A percentile compares a stretch with the other conserved stretches of the same genome.
Conservation (phyloP, 2,888 invertebrate species). For the Metallyticus violacea region DNA sequence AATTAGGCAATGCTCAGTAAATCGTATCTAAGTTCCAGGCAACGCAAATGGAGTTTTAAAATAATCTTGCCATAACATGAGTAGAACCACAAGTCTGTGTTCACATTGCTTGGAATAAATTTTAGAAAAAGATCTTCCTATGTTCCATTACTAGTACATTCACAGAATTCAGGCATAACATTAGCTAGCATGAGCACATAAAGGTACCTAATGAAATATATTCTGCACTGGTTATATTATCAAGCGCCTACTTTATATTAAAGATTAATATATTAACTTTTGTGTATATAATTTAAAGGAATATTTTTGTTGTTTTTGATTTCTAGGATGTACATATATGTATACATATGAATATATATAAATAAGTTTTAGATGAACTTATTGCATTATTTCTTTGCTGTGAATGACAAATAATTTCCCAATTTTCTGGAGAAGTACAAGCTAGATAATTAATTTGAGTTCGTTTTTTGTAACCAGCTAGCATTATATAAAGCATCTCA, state of each 20-base stretch:
- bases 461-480: neutral
- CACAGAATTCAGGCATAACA: neutral
- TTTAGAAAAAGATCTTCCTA: neutral
- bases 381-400: constrained; percentile 23
- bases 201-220: neutral
- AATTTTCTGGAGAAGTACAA: constrained; percentile 26
- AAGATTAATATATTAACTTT: neutral
- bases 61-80: neutral
- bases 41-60: neutral
- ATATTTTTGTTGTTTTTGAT: neutral
- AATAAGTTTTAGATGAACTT: neutral
- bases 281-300: neutral
- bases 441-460: constrained; percentile 4
- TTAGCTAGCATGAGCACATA: neutral
- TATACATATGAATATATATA: neutral
- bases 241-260: neutral
- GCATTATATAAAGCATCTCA: neutral
- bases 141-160: neutral
- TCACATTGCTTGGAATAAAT: neutral
- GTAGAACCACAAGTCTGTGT: neutral
- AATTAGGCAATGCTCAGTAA: neutral
- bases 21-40: neutral
- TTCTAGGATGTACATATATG: neutral
- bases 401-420: constrained; percentile 24
- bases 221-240: neutral